Conservation (phyloP, 23 tunicate species). For the Corella eumyota region DNA sequence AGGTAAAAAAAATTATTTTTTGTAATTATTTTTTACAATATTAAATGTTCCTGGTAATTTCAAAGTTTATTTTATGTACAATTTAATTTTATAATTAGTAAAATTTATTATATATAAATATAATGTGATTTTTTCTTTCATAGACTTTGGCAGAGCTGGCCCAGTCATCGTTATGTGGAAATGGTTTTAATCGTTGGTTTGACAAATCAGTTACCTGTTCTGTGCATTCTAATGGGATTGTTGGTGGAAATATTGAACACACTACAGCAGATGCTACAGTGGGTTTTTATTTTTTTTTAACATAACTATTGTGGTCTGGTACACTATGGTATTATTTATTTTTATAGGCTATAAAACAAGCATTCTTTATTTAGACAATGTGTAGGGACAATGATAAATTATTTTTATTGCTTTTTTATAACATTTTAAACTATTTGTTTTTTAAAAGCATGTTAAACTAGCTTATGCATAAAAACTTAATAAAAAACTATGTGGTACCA, state of each 20-base stretch:
- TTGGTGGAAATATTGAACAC: slow-evolving; percentile 79
- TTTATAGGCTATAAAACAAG: neutral
- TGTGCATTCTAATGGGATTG: slow-evolving; percentile 39
- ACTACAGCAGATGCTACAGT: slow-evolving; percentile 90
- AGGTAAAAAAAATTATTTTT: too few relatives aligned
- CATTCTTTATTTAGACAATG: too few relatives aligned
- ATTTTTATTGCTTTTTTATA: neutral
- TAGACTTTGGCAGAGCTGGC: slow-evolving; percentile 41
- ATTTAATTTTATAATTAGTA: too few relatives aligned
- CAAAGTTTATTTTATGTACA: too few relatives aligned
- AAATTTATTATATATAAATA: too few relatives aligned
- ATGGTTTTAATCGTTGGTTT: slow-evolving; percentile 70
- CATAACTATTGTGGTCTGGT: neutral
- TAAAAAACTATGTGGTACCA: too few relatives aligned
- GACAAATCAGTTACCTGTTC: slow-evolving; percentile 62
- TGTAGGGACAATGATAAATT: too few relatives aligned
- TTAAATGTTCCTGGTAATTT: too few relatives aligned
- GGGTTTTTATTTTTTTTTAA: slow-evolving; percentile 2
- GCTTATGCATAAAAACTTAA: too few relatives aligned
- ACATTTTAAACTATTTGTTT: neutral
- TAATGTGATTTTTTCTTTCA: too few relatives aligned
- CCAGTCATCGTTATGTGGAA: slow-evolving; percentile 33
- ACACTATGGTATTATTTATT: neutral
- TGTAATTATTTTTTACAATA: too few relatives aligned
- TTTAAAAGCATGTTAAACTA: too few relatives aligned